Base-by-base conservation (phyloP, 2,113 vertebrate species). In the Trichechus manatus region DNA sequence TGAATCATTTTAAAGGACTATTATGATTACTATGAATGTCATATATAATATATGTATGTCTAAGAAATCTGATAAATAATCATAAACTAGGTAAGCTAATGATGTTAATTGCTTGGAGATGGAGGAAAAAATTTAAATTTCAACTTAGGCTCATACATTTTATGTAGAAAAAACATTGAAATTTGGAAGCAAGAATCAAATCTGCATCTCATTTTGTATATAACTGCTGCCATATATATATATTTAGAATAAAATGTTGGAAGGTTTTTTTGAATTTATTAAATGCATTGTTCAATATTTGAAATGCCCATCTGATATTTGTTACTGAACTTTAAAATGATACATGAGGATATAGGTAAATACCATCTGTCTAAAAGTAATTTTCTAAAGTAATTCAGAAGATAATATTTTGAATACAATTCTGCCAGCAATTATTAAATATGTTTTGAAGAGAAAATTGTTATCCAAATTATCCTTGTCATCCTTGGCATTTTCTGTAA, bases 221-320 rank as follows among this genome's bases (percentile, higher is more conserved):
- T 87, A 85, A 78, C 44, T 95, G 36, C 74, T 72, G 39, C 36
- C 42, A 66, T 14, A 39, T 66, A 79, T 50, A 44, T 42, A 44
- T 42, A 90, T 36, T 9, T 64, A 64, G 23, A 22, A 23, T 61
- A 9, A 64, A 25, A 64, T 64, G 23, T 64, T 64, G 23, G 63
- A 64, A 27, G 8, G 59, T 22, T 61, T 61, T 61, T 19, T 64
- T 64, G 91, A 74, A 80, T 84, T 36, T 77, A 93, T 86, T 44
- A 63, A 89, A 53, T 78, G 25, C 84, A 74, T 80, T 96, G 59
- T 90, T 82, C 27, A 92, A 70, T 91, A 33, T 87, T 93, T n/a
- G 56, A 74, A 75, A 86, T 90, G 79, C 47, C 5, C 91, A 91
- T 88, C 53, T 95, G 84, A 95, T 97, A 96, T 97, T 98, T 98